Evolutionary conservation across 2,888 invertebrate species (phyloP), one percentile per base, ranked within the genome.

Genomic region (Eilema sororculum): DNA sequence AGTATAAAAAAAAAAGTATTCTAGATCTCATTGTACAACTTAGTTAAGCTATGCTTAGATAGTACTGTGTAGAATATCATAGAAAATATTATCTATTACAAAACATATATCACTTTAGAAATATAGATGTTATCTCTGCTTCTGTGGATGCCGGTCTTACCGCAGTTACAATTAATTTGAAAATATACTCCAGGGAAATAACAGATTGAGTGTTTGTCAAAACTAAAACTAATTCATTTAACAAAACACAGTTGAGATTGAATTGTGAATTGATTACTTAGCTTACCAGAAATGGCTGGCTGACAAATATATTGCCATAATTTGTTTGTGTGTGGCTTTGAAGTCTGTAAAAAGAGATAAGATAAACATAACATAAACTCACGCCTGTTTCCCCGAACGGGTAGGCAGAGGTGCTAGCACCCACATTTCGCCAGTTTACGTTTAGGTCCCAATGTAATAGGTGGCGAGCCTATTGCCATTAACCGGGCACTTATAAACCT

Each of bases 211-310:
- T 57, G 62, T 63, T 65, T 73, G 28, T 62, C 64, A 72, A 69
- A 79, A 72, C 76, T 69, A 65, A 71, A 78, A 73, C 65, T 69
- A 72, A 76, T 73, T 72, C 57, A 46, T 68, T 72, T 58, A 65
- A 70, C 20, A 24, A 67, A 64, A 33, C 22, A 41, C 24, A n/a
- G 9, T 1, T 56, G 61, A 46, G 56, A 58, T 71, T 65, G 59
- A 65, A 62, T 69, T 66, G 13, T 28, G 4, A 25, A 46, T 59
- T 60, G 59, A 60, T 67, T 60, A 30, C 25, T 30, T 25, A 67
- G 46, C 57, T 58, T 30, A 68, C n/a, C n/a, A 57, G 37, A 52
- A 68, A 62, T 62, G 62, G 33, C 25, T 30, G 24, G 24, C 20
- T 30, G 30, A 60, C 52, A 52, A 33, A 10, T 8, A 2, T 30